A percentile compares a stretch with the other conserved stretches of the same genome.
phyloP scores from a whole-genome alignment of 2,888 invertebrate genomes.

The Urechis unicinctus region DNA sequence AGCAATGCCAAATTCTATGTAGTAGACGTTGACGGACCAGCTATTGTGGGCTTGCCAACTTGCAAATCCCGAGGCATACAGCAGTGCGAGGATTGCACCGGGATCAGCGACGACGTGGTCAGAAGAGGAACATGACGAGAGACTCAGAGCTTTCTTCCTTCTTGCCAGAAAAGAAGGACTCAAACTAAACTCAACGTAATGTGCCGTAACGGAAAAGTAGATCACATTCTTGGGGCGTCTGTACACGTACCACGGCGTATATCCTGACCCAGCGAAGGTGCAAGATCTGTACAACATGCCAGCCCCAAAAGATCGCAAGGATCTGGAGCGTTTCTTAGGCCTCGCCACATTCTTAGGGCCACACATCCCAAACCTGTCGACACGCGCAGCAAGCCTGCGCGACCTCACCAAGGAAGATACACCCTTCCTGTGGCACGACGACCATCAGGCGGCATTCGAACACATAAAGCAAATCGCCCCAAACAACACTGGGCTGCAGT shows the following conservation, averaged over 20 bases:
- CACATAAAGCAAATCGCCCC: neutral
- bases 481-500: neutral
- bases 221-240: neutral
- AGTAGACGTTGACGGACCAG: neutral
- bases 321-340: neutral
- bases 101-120: neutral
- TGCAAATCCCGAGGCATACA: neutral
- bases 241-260: constrained; percentile 9
- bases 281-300: constrained; percentile 12
- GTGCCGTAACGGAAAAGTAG: neutral
- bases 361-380: neutral
- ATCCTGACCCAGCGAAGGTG: constrained; percentile 16
- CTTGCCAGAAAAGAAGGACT: neutral
- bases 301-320: neutral
- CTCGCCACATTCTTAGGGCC: neutral
- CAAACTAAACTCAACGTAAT: neutral
- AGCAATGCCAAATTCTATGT: neutral
- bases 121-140: neutral
- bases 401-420: neutral
- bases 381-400: neutral
- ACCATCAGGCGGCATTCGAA: neutral
- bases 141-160: neutral
- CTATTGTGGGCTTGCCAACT: neutral
- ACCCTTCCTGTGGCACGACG: neutral
- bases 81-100: neutral